Base-by-base conservation (phyloP, 2,113 vertebrate genomes). In the Lonchura striata region DNA sequence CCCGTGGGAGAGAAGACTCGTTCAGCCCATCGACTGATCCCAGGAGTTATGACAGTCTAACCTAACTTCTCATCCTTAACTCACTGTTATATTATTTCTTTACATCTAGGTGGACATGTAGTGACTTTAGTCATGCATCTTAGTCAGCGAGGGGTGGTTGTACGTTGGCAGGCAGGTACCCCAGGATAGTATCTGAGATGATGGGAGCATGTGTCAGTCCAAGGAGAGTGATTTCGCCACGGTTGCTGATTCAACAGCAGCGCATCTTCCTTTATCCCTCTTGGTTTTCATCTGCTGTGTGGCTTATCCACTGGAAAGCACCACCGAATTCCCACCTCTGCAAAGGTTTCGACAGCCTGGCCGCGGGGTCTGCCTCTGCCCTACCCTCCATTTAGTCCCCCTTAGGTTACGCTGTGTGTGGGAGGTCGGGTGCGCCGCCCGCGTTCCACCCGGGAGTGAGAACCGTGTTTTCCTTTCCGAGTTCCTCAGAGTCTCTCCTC, bases 401-500 rank as follows among this genome's bases (percentile, higher is more conserved):
- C 35, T 71, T 25, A n/a, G 25, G 7, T 6, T 21, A 17, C 17
- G 21, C 14, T 19, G 33, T 2, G 22, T 9, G 52, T 7, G 52
- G 33, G 68, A 50, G 23, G 8, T 11, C 18, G 27, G 15, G 25
- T 17, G 41, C 2, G 16, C 41, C 16, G 8, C 3, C 28, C 7
- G 41, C 20, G 2, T 21, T 54, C 65, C 16, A 25, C 15, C 18
- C 13, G 13, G 24, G 20, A 42, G 11, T 10, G 17, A 41, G 31
- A 27, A 0, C 10, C 21, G 2, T 7, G 27, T 65, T 37, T 42
- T 27, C 11, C 35, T 21, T 14, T 2, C 1, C 0, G 11, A 13
- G 12, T 33, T 20, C 22, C 27, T 42, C 6, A 3, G 31, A 7
- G 8, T 2, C 11, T 5, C 13, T 31, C 4, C 46, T 42, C 25